Evolutionary conservation across 2,797 vertebrate genomes (phyloP).

Genomic region (Sebastes jordani): DNA sequence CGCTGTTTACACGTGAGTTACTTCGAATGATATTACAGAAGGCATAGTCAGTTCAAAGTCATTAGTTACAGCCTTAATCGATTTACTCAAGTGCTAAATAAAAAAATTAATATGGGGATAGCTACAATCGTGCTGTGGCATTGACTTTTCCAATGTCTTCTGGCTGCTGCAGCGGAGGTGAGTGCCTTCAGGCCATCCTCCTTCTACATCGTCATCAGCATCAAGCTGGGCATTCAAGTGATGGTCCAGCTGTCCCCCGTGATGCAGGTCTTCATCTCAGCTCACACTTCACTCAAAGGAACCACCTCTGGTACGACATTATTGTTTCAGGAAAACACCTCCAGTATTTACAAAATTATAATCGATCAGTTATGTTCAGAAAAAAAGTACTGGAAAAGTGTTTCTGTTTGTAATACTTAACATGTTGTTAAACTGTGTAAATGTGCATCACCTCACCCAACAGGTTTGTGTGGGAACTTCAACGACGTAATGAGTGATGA

Average conservation of each 20-base stretch:
- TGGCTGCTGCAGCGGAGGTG: conserved; percentile 70
- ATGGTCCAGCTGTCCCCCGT: conserved; percentile 85
- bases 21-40: not conserved
- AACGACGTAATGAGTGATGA: conserved; percentile 87
- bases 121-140: not conserved
- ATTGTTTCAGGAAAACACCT: not conserved
- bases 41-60: not conserved
- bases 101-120: not conserved
- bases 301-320: conserved; percentile 84
- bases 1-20: conserved; percentile 74
- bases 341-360: not conserved
- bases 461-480: conserved; percentile 92
- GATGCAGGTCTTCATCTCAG: conserved; percentile 87
- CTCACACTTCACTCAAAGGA: conserved; percentile 72
- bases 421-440: not conserved
- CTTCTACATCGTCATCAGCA: conserved; percentile 83
- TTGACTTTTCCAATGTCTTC: not conserved
- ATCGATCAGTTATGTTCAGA: not conserved
- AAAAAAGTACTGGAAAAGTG: not conserved
- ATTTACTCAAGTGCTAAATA: not conserved
- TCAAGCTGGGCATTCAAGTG: conserved; percentile 79
- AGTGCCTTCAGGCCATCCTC: conserved; percentile 85
- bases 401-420: not conserved
- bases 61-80: not conserved
- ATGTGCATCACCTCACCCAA: not conserved